Evolutionary conservation across 1,140 invertebrate species (phyloP).

Genomic region (Drosophila rhopaloa): DNA sequence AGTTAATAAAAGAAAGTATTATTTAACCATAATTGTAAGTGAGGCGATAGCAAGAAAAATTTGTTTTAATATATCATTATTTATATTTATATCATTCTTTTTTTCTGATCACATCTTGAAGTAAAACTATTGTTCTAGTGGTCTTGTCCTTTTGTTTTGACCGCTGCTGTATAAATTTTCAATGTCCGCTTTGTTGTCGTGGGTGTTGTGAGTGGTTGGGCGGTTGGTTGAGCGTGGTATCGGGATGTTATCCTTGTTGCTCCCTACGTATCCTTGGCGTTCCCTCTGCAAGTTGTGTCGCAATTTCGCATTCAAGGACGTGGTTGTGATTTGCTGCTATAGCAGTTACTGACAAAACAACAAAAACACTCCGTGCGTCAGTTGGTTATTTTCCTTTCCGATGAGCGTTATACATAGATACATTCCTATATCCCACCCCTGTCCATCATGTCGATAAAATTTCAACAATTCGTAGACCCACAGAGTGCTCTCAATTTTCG

Average conservation of each 20-base stretch:
- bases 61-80: too few relatives aligned
- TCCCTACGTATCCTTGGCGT: conserved; percentile 46
- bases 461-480: conserved; percentile 8
- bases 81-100: too few relatives aligned
- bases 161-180: conserved; percentile 14
- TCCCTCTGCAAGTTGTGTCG: conserved; percentile 42
- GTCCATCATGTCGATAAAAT: conserved; percentile 27
- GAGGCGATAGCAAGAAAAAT: too few relatives aligned
- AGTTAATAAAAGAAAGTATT: too few relatives aligned
- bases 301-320: conserved; percentile 73
- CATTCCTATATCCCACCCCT: conserved; percentile 1
- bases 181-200: conserved; percentile 18
- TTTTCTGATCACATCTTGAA: too few relatives aligned
- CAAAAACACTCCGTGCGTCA: conserved; percentile 55
- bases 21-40: too few relatives aligned
- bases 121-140: background rate
- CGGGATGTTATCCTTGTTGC: conserved; percentile 37
- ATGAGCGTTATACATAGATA: background rate
- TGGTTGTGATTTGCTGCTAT: conserved; percentile 51
- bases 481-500: conserved; percentile 10
- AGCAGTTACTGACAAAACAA: conserved; percentile 18
- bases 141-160: conserved; percentile 7
- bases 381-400: conserved; percentile 42
- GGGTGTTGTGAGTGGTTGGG: conserved; percentile 7
- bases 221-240: conserved; percentile 7